A percentile compares a stretch with the other conserved stretches of the same genome.
These are phyloP conservation scores for Chauna torquata DNA, from an alignment of 2,113 vertebrate genomes.

Conservation along the genomic window DNA sequence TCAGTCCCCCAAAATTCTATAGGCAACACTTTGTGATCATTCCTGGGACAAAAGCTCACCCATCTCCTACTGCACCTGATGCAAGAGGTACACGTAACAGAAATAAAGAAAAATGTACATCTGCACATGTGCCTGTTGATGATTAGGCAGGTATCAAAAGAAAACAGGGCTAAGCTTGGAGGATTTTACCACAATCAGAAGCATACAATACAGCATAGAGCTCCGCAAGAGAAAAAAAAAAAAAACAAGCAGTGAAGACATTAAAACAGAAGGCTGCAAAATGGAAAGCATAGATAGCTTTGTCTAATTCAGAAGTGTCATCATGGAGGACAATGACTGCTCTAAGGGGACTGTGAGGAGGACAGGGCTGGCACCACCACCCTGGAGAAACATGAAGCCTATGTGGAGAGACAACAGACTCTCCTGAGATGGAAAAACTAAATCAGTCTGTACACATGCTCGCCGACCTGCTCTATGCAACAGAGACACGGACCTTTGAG, in stretches of 20 bases:
- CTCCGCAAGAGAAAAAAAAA: neutral
- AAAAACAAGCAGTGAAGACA: neutral
- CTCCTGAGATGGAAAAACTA: neutral
- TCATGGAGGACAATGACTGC: neutral
- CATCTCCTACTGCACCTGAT: neutral
- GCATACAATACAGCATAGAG: neutral
- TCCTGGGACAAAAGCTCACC: neutral
- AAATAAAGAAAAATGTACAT: neutral
- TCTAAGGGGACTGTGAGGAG: neutral
- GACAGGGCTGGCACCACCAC: neutral
- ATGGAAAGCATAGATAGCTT: neutral
- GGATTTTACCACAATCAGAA: neutral
- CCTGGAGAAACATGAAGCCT: neutral
- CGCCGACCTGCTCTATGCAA: fast-evolving
- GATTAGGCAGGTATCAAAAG: neutral
- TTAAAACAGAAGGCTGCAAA: neutral
- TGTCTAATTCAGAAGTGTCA: neutral
- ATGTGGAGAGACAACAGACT: neutral
- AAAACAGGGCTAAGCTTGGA: neutral
- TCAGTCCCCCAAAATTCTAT: neutral
- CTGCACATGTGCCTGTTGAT: neutral
- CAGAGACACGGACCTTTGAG: neutral
- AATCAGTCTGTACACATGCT: neutral
- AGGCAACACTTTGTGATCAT: neutral
- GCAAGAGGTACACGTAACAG: neutral